Conservation (phyloP, 1,140 invertebrate genomes). For the Drosophila orena region DNA sequence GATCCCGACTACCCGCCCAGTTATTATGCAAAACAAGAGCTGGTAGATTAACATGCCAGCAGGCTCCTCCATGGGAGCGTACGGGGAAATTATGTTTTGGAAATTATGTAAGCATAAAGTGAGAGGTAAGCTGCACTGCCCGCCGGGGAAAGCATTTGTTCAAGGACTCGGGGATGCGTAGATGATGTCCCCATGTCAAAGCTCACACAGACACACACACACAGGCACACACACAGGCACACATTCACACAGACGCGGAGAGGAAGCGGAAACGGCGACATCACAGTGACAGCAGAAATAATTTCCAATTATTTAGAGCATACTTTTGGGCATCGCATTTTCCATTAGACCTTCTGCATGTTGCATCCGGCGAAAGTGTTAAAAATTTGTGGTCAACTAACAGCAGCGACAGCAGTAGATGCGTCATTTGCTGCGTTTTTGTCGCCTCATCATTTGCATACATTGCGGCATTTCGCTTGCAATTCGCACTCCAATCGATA, state of each 20-base stretch:
- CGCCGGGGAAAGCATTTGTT: background rate
- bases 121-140: slow-evolving; percentile 36
- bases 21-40: slow-evolving; percentile 69
- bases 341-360: slow-evolving; percentile 15
- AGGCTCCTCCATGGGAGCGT: slow-evolving; percentile 39
- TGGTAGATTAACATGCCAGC: slow-evolving; percentile 61
- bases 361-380: slow-evolving; percentile 30
- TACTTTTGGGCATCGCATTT: slow-evolving; percentile 51
- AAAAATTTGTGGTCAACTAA: slow-evolving; percentile 67
- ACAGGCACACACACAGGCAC: background rate
- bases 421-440: slow-evolving; percentile 44
- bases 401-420: slow-evolving; percentile 12
- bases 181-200: slow-evolving; percentile 33
- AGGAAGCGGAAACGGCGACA: background rate
- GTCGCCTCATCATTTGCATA: slow-evolving; percentile 74
- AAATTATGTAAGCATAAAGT: slow-evolving; percentile 50
- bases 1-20: slow-evolving; percentile 5
- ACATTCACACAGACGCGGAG: background rate
- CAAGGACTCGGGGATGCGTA: slow-evolving; percentile 11
- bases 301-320: slow-evolving; percentile 76
- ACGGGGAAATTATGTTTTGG: slow-evolving; percentile 56
- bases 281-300: slow-evolving; percentile 63
- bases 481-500: slow-evolving; percentile 23
- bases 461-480: slow-evolving; percentile 18
- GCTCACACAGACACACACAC: background rate